Conservation (phyloP, 2,888 invertebrate species). For the Serrognathus titanus region DNA sequence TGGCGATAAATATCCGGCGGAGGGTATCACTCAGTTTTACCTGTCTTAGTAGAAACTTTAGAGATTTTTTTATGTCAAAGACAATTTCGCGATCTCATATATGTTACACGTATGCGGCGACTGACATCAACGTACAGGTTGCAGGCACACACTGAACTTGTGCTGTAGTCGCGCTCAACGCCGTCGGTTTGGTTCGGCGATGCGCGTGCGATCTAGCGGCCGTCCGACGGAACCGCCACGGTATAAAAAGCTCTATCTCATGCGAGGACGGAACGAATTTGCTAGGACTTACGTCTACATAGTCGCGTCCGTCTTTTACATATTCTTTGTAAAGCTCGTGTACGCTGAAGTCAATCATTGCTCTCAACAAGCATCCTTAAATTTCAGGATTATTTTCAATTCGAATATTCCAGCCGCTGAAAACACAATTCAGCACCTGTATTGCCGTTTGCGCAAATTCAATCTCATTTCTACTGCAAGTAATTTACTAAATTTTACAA, state of each 20-base stretch:
- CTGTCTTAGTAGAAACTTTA: slow-evolving; percentile 4
- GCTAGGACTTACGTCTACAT: slow-evolving; percentile 21
- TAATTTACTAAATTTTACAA: too few species aligned
- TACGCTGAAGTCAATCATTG: neutral
- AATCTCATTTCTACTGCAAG: too few species aligned
- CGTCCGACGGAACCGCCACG: slow-evolving; percentile 32
- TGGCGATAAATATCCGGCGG: neutral
- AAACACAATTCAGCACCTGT: slow-evolving; percentile 22
- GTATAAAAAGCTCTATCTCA: slow-evolving; percentile 22
- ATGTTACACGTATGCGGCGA: slow-evolving; percentile 35
- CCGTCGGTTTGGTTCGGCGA: slow-evolving; percentile 48
- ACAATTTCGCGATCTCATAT: slow-evolving; percentile 41
- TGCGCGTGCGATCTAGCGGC: slow-evolving; percentile 56
- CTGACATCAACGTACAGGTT: slow-evolving; percentile 42
- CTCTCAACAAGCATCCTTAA: slow-evolving; percentile 1
- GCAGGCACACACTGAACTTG: slow-evolving; percentile 56
- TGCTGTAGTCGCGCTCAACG: slow-evolving; percentile 47
- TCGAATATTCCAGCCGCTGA: slow-evolving; percentile 13
- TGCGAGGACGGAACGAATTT: slow-evolving; percentile 17
- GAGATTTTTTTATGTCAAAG: neutral
- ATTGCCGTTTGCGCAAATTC: neutral
- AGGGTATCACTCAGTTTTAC: slow-evolving; percentile 5
- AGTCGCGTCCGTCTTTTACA: slow-evolving; percentile 10
- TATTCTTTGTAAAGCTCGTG: slow-evolving; percentile 11
- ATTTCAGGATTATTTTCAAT: neutral